Percentiles rank a stretch among this genome's conserved stretches.
These are phyloP conservation scores for Strigops habroptila DNA, from an alignment of 2,113 vertebrate genomes.

Conservation along the genomic window DNA sequence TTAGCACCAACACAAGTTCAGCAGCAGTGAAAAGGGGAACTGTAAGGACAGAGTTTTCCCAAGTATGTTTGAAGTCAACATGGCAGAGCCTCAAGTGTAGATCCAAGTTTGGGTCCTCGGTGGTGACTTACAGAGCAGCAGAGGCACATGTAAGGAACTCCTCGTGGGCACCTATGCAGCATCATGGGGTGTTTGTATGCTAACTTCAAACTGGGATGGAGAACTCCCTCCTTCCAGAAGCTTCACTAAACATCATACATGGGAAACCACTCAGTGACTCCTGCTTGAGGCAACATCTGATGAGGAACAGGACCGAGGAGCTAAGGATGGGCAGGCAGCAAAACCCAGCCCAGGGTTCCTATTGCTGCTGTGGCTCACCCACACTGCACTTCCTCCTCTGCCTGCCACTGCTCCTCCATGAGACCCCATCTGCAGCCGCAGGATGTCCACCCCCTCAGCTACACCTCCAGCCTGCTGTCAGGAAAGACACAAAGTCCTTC, in stretches of 20 bases:
- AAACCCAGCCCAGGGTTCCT: neutral
- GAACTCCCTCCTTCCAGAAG: neutral
- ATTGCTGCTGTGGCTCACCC: neutral
- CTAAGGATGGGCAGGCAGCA: neutral
- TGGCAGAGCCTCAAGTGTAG: neutral
- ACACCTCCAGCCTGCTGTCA: neutral
- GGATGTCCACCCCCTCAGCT: fast-evolving
- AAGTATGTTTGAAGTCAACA: neutral
- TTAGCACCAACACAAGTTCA: neutral
- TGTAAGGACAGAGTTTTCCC: neutral
- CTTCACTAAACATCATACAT: neutral
- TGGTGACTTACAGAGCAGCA: neutral
- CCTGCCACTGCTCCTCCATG: neutral
- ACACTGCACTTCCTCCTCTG: neutral
- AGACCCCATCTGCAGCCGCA: fast-evolving
- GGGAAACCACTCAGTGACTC: neutral
- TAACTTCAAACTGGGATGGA: neutral
- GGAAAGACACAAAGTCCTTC: neutral
- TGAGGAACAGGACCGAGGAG: neutral
- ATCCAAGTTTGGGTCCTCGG: neutral
- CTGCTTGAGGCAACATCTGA: neutral
- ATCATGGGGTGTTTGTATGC: fast-evolving
- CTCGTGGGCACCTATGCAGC: neutral
- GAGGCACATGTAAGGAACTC: neutral
- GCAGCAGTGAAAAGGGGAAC: neutral